phyloP scores from a whole-genome alignment of 2,797 vertebrate genomes.

The Luscinia luscinia region DNA sequence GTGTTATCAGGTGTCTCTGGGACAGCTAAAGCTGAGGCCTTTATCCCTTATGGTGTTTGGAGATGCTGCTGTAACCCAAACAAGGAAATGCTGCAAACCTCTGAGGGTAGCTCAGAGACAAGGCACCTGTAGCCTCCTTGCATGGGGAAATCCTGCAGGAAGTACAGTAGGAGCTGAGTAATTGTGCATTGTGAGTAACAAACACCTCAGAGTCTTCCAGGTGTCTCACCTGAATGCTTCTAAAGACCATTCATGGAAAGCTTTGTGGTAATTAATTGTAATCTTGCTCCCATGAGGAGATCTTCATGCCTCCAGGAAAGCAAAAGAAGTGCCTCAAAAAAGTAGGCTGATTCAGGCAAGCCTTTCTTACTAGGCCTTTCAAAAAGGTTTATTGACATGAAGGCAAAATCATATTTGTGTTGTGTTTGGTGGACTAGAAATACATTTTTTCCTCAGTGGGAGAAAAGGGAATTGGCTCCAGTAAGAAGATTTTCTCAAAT shows the following conservation, averaged over 20 bases:
- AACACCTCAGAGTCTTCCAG: not conserved
- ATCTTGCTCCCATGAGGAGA: not conserved
- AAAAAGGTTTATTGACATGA: not conserved
- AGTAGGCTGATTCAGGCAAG: not conserved
- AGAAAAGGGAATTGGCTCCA: not conserved
- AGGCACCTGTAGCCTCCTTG: not conserved
- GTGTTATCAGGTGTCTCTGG: not conserved
- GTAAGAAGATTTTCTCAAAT: not conserved
- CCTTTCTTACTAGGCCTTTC: not conserved
- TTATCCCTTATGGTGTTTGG: not conserved
- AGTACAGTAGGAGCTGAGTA: not conserved
- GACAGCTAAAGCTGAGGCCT: not conserved
- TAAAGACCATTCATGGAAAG: not conserved
- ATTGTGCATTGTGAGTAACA: not conserved
- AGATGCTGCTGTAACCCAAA: not conserved
- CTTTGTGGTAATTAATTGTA: not conserved
- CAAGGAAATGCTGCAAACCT: not conserved
- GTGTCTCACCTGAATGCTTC: not conserved
- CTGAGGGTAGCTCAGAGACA: not conserved
- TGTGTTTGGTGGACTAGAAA: not conserved
- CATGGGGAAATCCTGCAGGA: not conserved
- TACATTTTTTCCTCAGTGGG: not conserved
- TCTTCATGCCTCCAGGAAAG: slow-evolving; percentile 8
- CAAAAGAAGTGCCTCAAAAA: not conserved
- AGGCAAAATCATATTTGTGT: not conserved